Base-by-base conservation (phyloP, 2,888 invertebrate species). In the Endotricha flammealis region DNA sequence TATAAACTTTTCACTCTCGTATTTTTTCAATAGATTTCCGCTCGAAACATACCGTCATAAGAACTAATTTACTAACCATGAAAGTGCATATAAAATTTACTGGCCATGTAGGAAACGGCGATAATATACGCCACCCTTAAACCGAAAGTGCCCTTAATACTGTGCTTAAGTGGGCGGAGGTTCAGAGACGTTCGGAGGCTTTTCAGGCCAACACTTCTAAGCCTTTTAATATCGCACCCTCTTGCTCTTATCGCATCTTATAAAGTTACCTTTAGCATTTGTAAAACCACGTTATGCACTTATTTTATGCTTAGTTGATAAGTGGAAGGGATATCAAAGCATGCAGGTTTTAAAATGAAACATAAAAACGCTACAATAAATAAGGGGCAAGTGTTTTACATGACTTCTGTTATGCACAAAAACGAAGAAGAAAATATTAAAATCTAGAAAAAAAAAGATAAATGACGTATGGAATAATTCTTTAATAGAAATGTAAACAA, bases 211-310 rank as follows among this genome's bases (percentile, higher is more conserved):
- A 82, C 85, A 82, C 85, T 83, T 69, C 65, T 76, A 77, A 80
- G 81, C 80, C 82, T 82, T 85, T 85, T 86, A 83, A 85, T 85
- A 82, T 82, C 72, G 74, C 75, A 58, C 80, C 76, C 78, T 71
- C 50, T 61, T 59, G 53, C 71, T 71, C 64, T 64, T 78, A 78
- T 75, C 70, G 67, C 63, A 68, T 63, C 58, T 57, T 12, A 56
- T 65, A 63, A 61, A 60, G 72, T 76, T 68, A 68, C 77, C 57
- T 57, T 80, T 66, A 62, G 72, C 58, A 64, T 71, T 70, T 65
- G 54, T 3, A 20, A 20, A 6, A 6, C 4, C 20, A 20, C n/a
- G n/a, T 20, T 20, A 20, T 20, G 20, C 20, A 20, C 20, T 20
- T 3, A 20, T 20, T 20, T 20, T 20, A 20, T n/a, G 20, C 8